These are phyloP conservation scores for Zaprionus lachaisei DNA, from an alignment of 1,140 invertebrate genomes.

Conservation along the genomic window DNA sequence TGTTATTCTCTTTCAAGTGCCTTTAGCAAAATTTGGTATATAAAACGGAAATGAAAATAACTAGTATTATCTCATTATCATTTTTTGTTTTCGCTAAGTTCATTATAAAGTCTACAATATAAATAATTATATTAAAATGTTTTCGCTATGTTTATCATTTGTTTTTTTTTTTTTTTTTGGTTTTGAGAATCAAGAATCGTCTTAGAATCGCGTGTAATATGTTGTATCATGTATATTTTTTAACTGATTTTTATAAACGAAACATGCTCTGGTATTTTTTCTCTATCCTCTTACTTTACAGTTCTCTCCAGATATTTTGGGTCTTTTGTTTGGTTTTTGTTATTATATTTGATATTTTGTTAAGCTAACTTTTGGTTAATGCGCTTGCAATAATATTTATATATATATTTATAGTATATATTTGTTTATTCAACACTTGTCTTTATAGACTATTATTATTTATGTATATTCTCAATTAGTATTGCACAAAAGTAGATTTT, in stretches of 20 bases:
- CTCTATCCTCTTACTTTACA: slow-evolving; percentile 19
- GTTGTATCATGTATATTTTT: not conserved
- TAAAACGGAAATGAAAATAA: slow-evolving; percentile 65
- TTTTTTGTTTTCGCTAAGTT: slow-evolving; percentile 21
- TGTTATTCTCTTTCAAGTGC: slow-evolving; percentile 53
- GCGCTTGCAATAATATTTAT: slow-evolving; percentile 40
- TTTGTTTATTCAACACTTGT: slow-evolving; percentile 17
- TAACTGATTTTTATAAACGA: slow-evolving; percentile 2
- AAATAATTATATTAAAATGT: slow-evolving; percentile 29
- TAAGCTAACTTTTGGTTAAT: slow-evolving; percentile 75
- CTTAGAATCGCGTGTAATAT: slow-evolving; percentile 6
- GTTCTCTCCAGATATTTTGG: not conserved
- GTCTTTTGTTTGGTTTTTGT: slow-evolving; percentile 29
- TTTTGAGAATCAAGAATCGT: slow-evolving; percentile 37
- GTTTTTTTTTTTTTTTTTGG: not conserved
- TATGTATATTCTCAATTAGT: slow-evolving; percentile 71
- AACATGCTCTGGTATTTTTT: not conserved
- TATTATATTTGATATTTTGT: slow-evolving; percentile 62
- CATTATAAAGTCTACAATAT: slow-evolving; percentile 35
- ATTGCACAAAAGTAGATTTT: slow-evolving; percentile 76
- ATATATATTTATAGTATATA: slow-evolving; percentile 50
- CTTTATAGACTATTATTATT: slow-evolving; percentile 17
- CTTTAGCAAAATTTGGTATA: slow-evolving; percentile 60
- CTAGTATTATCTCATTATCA: slow-evolving; percentile 15
- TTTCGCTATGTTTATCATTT: slow-evolving; percentile 29